Evolutionary conservation across 2,113 vertebrate species (phyloP).

Genomic region (Ageneiosus marmoratus): DNA sequence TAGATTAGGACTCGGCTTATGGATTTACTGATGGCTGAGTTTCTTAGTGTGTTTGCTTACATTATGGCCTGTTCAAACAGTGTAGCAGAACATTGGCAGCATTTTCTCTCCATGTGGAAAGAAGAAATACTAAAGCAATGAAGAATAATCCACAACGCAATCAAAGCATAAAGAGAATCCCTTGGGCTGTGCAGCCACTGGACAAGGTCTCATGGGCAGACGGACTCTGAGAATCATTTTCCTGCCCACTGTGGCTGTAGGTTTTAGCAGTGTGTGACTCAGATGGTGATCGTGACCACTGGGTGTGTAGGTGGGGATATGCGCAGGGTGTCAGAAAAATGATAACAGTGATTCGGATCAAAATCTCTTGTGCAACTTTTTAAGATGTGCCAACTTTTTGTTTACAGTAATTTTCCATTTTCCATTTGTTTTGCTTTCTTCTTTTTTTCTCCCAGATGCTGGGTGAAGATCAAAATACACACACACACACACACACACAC

Average conservation of each 20-base stretch:
- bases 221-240: background rate
- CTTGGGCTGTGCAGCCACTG: background rate
- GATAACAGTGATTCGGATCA: background rate
- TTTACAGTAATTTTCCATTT: background rate
- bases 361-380: background rate
- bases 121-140: background rate
- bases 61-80: conserved; percentile 36
- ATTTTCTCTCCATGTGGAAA: background rate
- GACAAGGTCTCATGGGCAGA: background rate
- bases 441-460: background rate
- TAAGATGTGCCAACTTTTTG: background rate
- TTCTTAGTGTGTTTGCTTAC: conserved; percentile 45
- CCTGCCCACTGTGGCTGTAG: background rate
- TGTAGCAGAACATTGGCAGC: background rate
- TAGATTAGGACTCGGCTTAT: conserved; percentile 45
- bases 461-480: too few relatives aligned
- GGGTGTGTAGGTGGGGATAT: conserved; percentile 17
- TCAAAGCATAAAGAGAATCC: conserved; percentile 9
- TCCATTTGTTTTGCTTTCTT: too few relatives aligned
- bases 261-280: conserved; percentile 29
- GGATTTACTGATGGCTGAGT: conserved; percentile 32
- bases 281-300: background rate
- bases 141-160: background rate
- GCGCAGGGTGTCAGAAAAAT: background rate
- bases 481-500: too few relatives aligned